A percentile compares a stretch with the other conserved stretches of the same genome.
Conservation (phyloP, 2,113 vertebrate genomes). For the Upupa epops region DNA sequence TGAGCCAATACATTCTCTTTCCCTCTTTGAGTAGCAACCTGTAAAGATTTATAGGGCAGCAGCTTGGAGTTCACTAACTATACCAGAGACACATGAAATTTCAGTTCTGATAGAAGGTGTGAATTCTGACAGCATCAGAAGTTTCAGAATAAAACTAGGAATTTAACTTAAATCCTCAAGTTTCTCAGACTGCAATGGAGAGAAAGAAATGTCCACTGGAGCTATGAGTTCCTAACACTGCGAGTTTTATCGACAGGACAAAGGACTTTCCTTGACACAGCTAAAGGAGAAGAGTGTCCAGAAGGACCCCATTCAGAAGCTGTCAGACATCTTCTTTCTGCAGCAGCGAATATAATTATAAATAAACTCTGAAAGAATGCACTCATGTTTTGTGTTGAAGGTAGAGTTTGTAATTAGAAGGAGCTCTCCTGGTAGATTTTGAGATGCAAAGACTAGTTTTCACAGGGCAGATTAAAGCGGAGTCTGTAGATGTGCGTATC, state of each 20-base stretch:
- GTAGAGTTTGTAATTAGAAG: not conserved
- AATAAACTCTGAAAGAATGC: not conserved
- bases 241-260: not conserved
- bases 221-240: not conserved
- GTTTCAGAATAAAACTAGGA: constrained; percentile 59
- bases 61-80: constrained; percentile 69
- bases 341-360: not conserved
- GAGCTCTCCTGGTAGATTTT: not conserved
- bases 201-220: constrained; percentile 14
- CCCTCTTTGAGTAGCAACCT: constrained; percentile 41
- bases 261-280: not conserved
- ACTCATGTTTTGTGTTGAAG: not conserved
- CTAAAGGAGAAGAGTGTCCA: not conserved
- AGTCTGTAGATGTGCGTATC: not conserved
- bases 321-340: not conserved
- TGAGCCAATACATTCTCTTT: constrained; percentile 5
- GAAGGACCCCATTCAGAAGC: not conserved
- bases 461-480: not conserved
- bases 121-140: constrained; percentile 64
- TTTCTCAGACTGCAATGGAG: not conserved
- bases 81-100: constrained; percentile 61
- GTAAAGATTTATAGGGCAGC: constrained; percentile 67
- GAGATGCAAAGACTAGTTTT: not conserved
- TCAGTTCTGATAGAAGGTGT: constrained; percentile 62
- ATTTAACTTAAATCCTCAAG: constrained; percentile 49